Conservation (phyloP, 2,888 invertebrate species). For the Athrips mouffetella region DNA sequence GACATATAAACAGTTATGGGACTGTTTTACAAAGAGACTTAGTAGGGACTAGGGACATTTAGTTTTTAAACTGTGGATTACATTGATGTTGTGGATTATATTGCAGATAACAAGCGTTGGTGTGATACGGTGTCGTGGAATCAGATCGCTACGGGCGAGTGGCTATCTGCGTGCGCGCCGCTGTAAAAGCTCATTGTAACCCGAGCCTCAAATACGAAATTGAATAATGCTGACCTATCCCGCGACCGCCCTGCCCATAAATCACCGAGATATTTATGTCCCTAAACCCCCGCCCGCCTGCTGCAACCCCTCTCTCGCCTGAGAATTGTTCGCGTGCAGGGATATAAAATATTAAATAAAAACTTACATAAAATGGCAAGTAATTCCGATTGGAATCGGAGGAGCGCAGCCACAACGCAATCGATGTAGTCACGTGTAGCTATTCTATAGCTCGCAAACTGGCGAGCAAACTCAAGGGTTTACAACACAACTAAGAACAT, state of each 20-base stretch:
- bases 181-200: constrained; percentile 77
- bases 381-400: constrained; percentile 72
- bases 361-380: constrained; percentile 73
- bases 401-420: constrained; percentile 39
- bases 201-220: constrained; percentile 77
- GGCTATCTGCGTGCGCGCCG: constrained; percentile 55
- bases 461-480: constrained; percentile 29
- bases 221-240: constrained; percentile 79
- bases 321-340: constrained; percentile 62
- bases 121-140: constrained; percentile 34
- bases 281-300: constrained; percentile 54
- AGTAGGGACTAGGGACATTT: too few species aligned
- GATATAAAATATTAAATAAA: constrained; percentile 76
- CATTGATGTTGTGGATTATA: constrained; percentile 52
- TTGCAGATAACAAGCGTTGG: constrained; percentile 56
- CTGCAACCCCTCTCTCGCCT: constrained; percentile 45
- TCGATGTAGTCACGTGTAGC: constrained; percentile 52
- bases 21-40: too few species aligned
- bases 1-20: too few species aligned
- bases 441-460: constrained; percentile 61
- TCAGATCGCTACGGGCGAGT: constrained; percentile 58
- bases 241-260: constrained; percentile 75
- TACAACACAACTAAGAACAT: neutral
- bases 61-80: constrained; percentile 37
- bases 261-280: constrained; percentile 78